Evolutionary conservation across 2,113 vertebrate genomes (phyloP).

Genomic region (Paramisgurnus dabryanus): DNA sequence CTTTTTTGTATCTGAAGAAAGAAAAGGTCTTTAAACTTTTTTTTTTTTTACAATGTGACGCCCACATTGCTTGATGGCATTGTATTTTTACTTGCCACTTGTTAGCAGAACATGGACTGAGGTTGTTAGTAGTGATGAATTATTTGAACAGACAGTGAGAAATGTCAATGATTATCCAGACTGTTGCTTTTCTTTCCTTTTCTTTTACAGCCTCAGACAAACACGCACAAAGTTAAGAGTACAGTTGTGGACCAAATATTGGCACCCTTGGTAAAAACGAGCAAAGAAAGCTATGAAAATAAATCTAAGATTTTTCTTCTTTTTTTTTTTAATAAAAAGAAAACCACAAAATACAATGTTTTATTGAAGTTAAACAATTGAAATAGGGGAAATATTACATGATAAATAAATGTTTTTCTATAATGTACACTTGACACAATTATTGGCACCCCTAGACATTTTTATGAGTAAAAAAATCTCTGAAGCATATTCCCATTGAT

Average conservation of each 20-base stretch:
- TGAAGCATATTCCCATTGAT: no score
- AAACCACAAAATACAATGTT: no score
- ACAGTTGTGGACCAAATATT: slow-evolving; percentile 8
- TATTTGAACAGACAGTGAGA: slow-evolving; percentile 62
- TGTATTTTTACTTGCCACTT: slow-evolving; percentile 69
- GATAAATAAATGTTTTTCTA: no score
- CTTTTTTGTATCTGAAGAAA: slow-evolving; percentile 70
- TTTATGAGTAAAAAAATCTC: no score
- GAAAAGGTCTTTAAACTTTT: slow-evolving; percentile 50
- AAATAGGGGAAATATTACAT: no score
- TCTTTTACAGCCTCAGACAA: slow-evolving; percentile 1
- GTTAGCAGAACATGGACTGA: slow-evolving; percentile 64
- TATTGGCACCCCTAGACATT: no score
- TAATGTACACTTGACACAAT: no score
- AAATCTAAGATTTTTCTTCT: no score
- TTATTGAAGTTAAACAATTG: no score
- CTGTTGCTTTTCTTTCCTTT: background rate
- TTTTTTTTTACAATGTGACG: slow-evolving; percentile 70
- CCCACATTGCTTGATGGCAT: slow-evolving; percentile 76
- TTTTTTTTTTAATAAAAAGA: no score
- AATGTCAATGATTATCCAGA: slow-evolving; percentile 31
- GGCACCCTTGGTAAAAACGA: no score
- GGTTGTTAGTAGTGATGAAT: slow-evolving; percentile 68
- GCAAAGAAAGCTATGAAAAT: no score
- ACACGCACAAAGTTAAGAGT: slow-evolving; percentile 5